Evolutionary conservation across 1,140 invertebrate species (phyloP), one percentile per base, ranked within the genome.

Genomic region (Dreissena polymorpha): DNA sequence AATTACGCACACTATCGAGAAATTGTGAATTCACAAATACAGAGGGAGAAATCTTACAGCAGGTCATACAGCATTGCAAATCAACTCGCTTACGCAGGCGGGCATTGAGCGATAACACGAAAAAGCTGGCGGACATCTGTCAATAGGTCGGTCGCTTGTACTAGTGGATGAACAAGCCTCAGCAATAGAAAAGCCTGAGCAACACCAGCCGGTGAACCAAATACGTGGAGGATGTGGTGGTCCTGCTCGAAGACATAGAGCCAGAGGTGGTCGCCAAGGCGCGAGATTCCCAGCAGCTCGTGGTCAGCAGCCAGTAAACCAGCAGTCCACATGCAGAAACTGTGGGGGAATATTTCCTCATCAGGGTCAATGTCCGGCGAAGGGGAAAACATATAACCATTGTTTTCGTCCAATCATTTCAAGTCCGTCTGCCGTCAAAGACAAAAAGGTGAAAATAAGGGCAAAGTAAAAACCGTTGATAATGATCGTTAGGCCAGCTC

Each of bases 41-140:
- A 21, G 53, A 82, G 21, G 74, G 64, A 0, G 71, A 81, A 74
- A 84, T 86, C 67, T 39, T 70, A 21, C 75, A 76, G 14, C 81
- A 81, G 63, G 7, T 85, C 13, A 86, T 83, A 12, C 79, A 83
- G 55, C 23, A 73, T n/a, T 86, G 74, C n/a, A 60, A 50, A 21
- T 79, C 70, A 0, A 73, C 70, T n/a, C 2, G 65, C 27, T 14
- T 86, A 10, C 64, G 85, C 8, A 51, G 76, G 64, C 25, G 77
- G 14, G 81, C 71, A 53, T 27, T 84, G 2, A 29, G 76, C 23
- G 83, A 86, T 82, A 60, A 23, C 16, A 70, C 82, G 2, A 86
- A 84, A 60, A 18, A 21, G 16, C 50, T 84, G 25, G 49, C 78
- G 14, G 85, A 84, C 18, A 83, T 83, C 25, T 84, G 0, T 13